Evolutionary conservation across 2,797 vertebrate genomes (phyloP).

Genomic region (Octomys mimax): DNA sequence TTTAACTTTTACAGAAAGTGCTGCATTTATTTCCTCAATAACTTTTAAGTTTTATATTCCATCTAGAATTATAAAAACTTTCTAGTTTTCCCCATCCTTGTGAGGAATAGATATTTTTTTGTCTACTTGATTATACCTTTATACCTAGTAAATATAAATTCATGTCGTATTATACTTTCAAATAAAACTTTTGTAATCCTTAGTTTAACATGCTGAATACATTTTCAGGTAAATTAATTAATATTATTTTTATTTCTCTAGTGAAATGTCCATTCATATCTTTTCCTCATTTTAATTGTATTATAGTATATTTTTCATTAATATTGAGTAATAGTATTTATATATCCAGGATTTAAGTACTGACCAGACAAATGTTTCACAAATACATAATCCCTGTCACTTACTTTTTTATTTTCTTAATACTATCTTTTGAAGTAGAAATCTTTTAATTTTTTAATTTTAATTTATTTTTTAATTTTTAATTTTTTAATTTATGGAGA

Average conservation of each 20-base stretch:
- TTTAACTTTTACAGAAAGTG: neutral
- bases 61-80: neutral
- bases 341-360: neutral
- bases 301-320: neutral
- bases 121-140: neutral
- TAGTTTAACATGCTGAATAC: neutral
- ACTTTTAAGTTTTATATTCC: neutral
- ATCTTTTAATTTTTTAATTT: neutral
- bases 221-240: neutral
- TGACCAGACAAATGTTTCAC: neutral
- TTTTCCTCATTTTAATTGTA: neutral
- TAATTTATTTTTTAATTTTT: too few species aligned
- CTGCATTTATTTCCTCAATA: neutral
- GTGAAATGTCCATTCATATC: neutral
- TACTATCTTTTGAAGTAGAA: neutral
- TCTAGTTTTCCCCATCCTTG: neutral
- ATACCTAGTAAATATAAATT: neutral
- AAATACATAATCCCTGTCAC: neutral
- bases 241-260: neutral
- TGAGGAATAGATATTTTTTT: neutral
- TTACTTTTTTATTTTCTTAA: neutral
- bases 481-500: too few species aligned
- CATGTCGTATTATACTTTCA: neutral
- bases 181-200: neutral
- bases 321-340: neutral